Conservation (phyloP, 2,888 invertebrate genomes). For the Callyntrura guangdongensis region DNA sequence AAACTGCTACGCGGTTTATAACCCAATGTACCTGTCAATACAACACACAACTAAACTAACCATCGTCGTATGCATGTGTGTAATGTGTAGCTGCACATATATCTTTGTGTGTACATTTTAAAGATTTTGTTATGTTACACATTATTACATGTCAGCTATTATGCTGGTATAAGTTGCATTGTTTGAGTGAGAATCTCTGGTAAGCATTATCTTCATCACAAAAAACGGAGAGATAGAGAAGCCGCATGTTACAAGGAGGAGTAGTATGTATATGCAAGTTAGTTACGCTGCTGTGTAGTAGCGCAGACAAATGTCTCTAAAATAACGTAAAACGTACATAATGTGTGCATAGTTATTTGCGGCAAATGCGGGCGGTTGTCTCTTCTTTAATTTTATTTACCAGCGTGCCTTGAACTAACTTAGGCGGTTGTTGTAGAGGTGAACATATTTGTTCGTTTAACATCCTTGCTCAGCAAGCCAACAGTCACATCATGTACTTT, state of each 20-base stretch:
- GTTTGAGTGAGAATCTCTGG: not conserved
- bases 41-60: not conserved
- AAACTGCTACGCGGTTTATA: slow-evolving; percentile 30
- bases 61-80: not conserved
- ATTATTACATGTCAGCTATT: slow-evolving; percentile 41
- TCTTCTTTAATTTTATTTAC: not conserved
- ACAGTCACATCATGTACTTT: slow-evolving; percentile 32
- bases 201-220: slow-evolving; percentile 19
- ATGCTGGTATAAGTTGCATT: slow-evolving; percentile 19
- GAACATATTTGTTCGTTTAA: slow-evolving; percentile 19
- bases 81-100: not conserved
- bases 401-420: slow-evolving; percentile 64
- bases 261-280: not conserved
- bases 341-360: slow-evolving; percentile 22
- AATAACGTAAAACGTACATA: slow-evolving; percentile 10
- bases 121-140: not conserved
- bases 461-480: slow-evolving; percentile 21
- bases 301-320: slow-evolving; percentile 14
- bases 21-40: slow-evolving; percentile 59
- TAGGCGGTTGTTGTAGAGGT: slow-evolving; percentile 31
- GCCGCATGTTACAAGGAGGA: slow-evolving; percentile 6
- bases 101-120: slow-evolving; percentile 1
- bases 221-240: slow-evolving; percentile 42
- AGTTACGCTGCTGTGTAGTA: slow-evolving; percentile 17
- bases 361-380: slow-evolving; percentile 65